These are phyloP conservation scores for Hirundichthys speculiger DNA, from an alignment of 2,113 vertebrate species.

Conservation along the genomic window DNA sequence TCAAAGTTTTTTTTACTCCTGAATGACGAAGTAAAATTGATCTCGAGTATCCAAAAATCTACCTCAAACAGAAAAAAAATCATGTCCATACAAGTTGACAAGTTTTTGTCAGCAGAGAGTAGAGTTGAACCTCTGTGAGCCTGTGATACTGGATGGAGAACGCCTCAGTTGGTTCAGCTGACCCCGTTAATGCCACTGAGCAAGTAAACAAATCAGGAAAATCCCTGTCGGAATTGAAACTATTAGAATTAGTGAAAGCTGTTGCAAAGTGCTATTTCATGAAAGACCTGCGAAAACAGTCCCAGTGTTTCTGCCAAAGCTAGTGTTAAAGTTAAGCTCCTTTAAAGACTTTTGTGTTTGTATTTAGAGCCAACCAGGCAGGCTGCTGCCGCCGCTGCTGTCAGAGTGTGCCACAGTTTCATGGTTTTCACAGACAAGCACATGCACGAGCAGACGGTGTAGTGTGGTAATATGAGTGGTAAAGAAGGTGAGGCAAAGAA, in stretches of 20 bases:
- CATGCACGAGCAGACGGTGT: background rate
- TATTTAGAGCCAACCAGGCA: slow-evolving; percentile 42
- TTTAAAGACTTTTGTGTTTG: slow-evolving; percentile 70
- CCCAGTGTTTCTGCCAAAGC: slow-evolving; percentile 66
- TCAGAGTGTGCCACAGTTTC: slow-evolving; percentile 25
- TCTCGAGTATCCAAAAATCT: slow-evolving; percentile 9
- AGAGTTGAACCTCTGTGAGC: slow-evolving; percentile 12
- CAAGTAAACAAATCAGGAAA: slow-evolving; percentile 67
- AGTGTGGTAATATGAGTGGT: slow-evolving; percentile 17
- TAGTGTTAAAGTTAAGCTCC: slow-evolving; percentile 67
- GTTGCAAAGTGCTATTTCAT: slow-evolving; percentile 67
- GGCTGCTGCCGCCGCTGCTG: slow-evolving; percentile 16
- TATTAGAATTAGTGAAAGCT: slow-evolving; percentile 68
- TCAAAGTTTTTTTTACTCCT: slow-evolving; percentile 35
- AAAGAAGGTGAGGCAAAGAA: slow-evolving; percentile 33
- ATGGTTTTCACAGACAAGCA: background rate
- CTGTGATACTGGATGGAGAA: slow-evolving; percentile 40
- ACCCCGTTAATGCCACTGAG: slow-evolving; percentile 58
- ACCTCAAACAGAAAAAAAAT: no score
- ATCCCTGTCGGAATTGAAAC: slow-evolving; percentile 76
- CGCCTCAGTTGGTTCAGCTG: slow-evolving; percentile 57
- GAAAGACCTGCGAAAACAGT: slow-evolving; percentile 63
- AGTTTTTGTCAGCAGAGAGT: background rate
- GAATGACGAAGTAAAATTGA: slow-evolving; percentile 7
- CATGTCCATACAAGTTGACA: no score